A percentile compares a stretch with the other conserved stretches of the same genome.
Evolutionary conservation across 2,797 vertebrate genomes (phyloP).

Genomic region (Sphenopsis melanotis): DNA sequence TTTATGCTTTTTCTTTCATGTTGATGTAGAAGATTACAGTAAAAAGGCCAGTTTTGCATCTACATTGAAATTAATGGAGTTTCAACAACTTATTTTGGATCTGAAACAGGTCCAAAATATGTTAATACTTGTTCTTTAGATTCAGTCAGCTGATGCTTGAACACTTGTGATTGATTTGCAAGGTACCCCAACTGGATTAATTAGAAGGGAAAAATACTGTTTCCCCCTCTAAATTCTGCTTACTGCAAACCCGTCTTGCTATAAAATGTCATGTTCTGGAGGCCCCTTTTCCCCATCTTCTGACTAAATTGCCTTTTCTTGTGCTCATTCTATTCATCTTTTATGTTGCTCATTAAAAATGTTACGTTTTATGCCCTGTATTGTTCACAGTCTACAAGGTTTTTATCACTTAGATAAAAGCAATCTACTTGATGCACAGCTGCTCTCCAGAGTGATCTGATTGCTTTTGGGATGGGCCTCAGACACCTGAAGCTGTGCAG

Average conservation of each 20-base stretch:
- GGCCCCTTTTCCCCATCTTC: neutral
- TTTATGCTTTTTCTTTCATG: constrained; percentile 31
- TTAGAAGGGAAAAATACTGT: neutral
- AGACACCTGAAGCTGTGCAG: constrained; percentile 43
- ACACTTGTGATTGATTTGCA: neutral
- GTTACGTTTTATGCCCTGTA: constrained; percentile 44
- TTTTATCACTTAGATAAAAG: constrained; percentile 73
- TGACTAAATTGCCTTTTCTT: constrained; percentile 40
- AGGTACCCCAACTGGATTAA: neutral
- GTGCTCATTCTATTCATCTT: constrained; percentile 40
- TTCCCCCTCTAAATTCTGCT: constrained; percentile 14
- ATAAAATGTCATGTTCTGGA: constrained; percentile 33
- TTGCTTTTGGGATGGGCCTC: constrained; percentile 52
- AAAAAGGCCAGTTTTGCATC: constrained; percentile 45
- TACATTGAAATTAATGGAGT: constrained; percentile 47
- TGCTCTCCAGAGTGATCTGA: constrained; percentile 55
- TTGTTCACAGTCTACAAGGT: constrained; percentile 69
- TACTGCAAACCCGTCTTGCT: constrained; percentile 2
- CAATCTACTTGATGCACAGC: constrained; percentile 63
- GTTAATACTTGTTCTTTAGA: neutral
- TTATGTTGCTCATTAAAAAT: constrained; percentile 67
- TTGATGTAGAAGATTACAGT: constrained; percentile 51
- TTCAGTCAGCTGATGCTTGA: neutral
- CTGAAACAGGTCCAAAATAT: neutral
- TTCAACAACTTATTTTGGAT: neutral